phyloP scores from a whole-genome alignment of 2,797 vertebrate species.

The Oreonectes daqikongensis region DNA sequence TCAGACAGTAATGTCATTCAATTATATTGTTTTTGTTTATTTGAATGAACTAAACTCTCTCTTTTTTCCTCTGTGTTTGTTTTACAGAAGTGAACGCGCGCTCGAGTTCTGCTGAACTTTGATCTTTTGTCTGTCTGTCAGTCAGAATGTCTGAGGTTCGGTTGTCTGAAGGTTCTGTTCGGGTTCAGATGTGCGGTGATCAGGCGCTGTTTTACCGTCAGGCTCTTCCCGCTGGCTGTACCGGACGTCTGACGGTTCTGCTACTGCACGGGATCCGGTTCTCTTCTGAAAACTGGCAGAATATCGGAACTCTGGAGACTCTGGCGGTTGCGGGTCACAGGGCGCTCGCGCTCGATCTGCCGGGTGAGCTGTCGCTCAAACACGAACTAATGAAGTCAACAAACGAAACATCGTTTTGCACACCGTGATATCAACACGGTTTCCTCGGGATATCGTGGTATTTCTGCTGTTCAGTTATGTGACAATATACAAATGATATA shows the following conservation, averaged over 20 bases:
- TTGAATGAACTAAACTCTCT: too few species aligned
- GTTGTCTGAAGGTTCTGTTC: neutral
- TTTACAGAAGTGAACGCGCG: neutral
- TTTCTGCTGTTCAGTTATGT: too few species aligned
- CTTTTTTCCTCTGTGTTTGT: too few species aligned
- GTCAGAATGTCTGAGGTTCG: constrained; percentile 74
- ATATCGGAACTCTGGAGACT: constrained; percentile 79
- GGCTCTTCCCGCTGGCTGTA: constrained; percentile 66
- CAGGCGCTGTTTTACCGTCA: constrained; percentile 86
- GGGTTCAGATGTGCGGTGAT: constrained; percentile 70
- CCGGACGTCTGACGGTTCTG: constrained; percentile 74
- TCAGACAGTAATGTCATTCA: too few species aligned
- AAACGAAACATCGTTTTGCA: too few species aligned
- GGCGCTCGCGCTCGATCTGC: constrained; percentile 90
- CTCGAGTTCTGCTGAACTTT: constrained; percentile 7
- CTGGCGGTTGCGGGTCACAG: constrained; percentile 84
- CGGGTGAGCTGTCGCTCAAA: constrained; percentile 74
- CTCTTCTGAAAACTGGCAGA: constrained; percentile 90
- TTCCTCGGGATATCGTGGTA: too few species aligned
- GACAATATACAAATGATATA: too few species aligned
- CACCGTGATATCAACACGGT: too few species aligned
- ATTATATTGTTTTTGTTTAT: too few species aligned
- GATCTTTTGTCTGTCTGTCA: neutral
- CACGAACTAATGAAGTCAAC: too few species aligned
- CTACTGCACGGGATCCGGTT: constrained; percentile 94